phyloP scores from a whole-genome alignment of 2,113 vertebrate genomes.

The Heloderma charlesbogerti region DNA sequence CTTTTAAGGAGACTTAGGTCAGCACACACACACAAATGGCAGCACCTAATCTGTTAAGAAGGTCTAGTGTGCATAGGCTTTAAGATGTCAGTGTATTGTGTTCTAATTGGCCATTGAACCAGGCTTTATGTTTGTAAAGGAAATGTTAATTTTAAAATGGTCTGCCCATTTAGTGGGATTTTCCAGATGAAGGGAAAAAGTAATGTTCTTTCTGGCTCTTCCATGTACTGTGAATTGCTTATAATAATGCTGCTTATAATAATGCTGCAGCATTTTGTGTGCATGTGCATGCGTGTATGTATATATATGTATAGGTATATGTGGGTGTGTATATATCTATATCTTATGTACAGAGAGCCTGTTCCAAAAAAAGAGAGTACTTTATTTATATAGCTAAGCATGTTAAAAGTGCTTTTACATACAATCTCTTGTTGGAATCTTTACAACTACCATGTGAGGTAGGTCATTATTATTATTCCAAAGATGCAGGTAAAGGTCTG shows the following conservation, averaged over 20 bases:
- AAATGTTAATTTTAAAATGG: slow-evolving; percentile 30
- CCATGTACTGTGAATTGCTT: slow-evolving; percentile 6
- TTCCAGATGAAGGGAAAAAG: slow-evolving; percentile 4
- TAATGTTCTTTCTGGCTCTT: slow-evolving; percentile 25
- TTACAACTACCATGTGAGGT: not conserved
- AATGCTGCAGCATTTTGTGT: too few species aligned
- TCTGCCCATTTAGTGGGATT: slow-evolving; percentile 43
- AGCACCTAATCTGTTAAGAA: slow-evolving; percentile 74
- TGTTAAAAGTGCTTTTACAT: not conserved
- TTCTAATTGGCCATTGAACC: slow-evolving; percentile 59
- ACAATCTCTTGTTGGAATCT: not conserved
- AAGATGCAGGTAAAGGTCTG: not conserved
- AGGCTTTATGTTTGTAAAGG: slow-evolving; percentile 53
- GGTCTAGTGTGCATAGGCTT: slow-evolving; percentile 58
- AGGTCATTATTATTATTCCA: not conserved
- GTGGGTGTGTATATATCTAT: too few species aligned
- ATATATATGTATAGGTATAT: too few species aligned
- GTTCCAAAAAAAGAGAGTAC: not conserved
- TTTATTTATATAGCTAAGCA: not conserved
- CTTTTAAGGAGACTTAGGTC: slow-evolving; percentile 74
- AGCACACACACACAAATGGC: slow-evolving; percentile 62
- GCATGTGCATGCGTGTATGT: too few species aligned
- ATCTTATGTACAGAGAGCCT: not conserved
- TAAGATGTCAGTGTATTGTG: slow-evolving; percentile 65
- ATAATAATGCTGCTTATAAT: not conserved